phyloP scores from a whole-genome alignment of 2,113 vertebrate species.

The Xenus cinereus region DNA sequence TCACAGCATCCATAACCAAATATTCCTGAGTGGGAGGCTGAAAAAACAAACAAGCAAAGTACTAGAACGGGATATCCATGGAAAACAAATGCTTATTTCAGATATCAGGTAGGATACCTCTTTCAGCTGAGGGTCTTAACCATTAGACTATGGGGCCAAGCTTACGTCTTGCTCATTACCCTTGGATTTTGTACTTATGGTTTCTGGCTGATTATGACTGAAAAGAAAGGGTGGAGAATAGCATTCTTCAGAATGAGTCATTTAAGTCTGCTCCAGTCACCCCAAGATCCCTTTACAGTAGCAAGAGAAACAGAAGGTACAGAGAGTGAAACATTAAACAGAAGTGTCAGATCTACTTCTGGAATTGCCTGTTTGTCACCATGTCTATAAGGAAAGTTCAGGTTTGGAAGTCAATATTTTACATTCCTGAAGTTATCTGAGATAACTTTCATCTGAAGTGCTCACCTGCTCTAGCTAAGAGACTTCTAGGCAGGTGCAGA shows the following conservation, averaged over 20 bases:
- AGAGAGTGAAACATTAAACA: neutral
- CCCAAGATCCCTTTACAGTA: neutral
- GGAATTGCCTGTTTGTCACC: neutral
- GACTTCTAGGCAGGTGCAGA: neutral
- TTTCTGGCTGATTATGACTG: neutral
- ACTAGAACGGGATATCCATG: neutral
- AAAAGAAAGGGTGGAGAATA: neutral
- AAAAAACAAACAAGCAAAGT: neutral
- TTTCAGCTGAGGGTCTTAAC: neutral
- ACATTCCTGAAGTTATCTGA: neutral
- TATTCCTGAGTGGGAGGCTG: neutral
- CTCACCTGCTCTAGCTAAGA: neutral
- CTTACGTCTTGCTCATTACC: neutral
- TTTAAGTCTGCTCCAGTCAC: neutral
- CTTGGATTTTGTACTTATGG: neutral
- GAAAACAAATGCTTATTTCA: neutral
- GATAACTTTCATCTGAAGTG: neutral
- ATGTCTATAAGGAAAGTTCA: neutral
- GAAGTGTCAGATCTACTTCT: neutral
- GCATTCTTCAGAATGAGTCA: accelerated
- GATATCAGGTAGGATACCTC: neutral
- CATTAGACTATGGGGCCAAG: neutral
- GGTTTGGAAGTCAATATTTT: neutral
- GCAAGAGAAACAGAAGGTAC: neutral
- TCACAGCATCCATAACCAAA: neutral